A percentile compares a stretch with the other conserved stretches of the same genome.
These are phyloP conservation scores for Agrochola lota DNA, from an alignment of 2,888 invertebrate genomes.

Conservation along the genomic window DNA sequence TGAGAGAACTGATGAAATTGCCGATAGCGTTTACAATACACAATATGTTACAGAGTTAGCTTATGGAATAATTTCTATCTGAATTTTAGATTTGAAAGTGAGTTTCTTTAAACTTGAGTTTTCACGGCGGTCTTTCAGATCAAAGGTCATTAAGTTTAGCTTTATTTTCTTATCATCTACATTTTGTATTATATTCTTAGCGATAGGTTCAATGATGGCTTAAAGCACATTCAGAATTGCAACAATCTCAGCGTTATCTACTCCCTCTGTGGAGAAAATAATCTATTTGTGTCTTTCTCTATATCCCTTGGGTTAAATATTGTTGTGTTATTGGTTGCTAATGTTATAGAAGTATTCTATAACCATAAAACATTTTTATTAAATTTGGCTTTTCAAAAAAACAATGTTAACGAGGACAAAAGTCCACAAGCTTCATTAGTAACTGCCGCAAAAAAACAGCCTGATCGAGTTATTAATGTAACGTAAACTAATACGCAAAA, in stretches of 20 bases:
- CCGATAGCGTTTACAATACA: slow-evolving; percentile 56
- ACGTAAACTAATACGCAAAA: too few species aligned
- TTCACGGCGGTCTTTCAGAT: background rate
- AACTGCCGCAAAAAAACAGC: slow-evolving; percentile 23
- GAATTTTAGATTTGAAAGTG: slow-evolving; percentile 20
- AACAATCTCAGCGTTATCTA: background rate
- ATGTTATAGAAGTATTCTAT: too few species aligned
- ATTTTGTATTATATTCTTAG: background rate
- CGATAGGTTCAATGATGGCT: too few species aligned
- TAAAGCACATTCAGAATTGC: background rate
- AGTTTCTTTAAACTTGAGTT: slow-evolving; percentile 2
- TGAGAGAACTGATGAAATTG: slow-evolving; percentile 52
- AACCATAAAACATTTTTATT: background rate
- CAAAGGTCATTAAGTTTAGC: background rate
- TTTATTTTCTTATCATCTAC: background rate
- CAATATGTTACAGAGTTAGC: slow-evolving; percentile 27
- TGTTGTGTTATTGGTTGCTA: too few species aligned
- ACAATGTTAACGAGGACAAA: background rate
- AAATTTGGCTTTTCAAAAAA: background rate
- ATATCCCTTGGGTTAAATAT: too few species aligned
- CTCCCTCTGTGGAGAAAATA: background rate
- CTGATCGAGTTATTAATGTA: slow-evolving; percentile 27
- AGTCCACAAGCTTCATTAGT: background rate
- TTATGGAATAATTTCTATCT: slow-evolving; percentile 7
- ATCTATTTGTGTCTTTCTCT: background rate